These are phyloP conservation scores for Conus ventricosus DNA, from an alignment of 1,140 invertebrate species.

Conservation along the genomic window DNA sequence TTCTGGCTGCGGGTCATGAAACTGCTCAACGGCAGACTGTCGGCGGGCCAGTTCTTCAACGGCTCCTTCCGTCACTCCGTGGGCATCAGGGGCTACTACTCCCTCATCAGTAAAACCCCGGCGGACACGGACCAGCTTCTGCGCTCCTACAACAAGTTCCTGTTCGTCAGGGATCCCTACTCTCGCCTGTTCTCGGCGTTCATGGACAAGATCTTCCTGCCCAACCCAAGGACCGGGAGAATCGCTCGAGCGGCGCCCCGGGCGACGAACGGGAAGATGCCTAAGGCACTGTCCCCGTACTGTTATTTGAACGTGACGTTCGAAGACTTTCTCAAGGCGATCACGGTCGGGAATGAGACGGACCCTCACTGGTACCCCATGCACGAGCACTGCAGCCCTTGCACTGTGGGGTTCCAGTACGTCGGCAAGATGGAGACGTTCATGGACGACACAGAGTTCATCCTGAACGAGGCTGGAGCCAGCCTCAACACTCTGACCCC, in stretches of 20 bases:
- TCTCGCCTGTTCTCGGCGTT: slow-evolving; percentile 42
- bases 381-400: slow-evolving; percentile 21
- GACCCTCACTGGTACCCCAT: slow-evolving; percentile 25
- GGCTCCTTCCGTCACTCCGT: background rate
- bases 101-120: background rate
- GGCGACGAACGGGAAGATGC: background rate
- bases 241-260: background rate
- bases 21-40: background rate
- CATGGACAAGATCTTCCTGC: slow-evolving; percentile 46
- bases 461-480: background rate
- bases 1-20: slow-evolving; percentile 15
- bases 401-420: slow-evolving; percentile 15
- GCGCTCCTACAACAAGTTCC: slow-evolving; percentile 23
- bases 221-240: background rate
- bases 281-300: background rate
- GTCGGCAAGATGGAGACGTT: slow-evolving; percentile 40
- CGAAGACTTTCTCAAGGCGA: background rate
- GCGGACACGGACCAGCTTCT: background rate
- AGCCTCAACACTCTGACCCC: background rate
- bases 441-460: slow-evolving; percentile 26
- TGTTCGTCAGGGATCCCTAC: slow-evolving; percentile 43
- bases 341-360: background rate
- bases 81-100: background rate
- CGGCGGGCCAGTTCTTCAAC: background rate
- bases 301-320: slow-evolving; percentile 29